Evolutionary conservation across 1,140 invertebrate species (phyloP), one percentile per base, ranked within the genome.

Genomic region (Zaprionus ornatus): DNA sequence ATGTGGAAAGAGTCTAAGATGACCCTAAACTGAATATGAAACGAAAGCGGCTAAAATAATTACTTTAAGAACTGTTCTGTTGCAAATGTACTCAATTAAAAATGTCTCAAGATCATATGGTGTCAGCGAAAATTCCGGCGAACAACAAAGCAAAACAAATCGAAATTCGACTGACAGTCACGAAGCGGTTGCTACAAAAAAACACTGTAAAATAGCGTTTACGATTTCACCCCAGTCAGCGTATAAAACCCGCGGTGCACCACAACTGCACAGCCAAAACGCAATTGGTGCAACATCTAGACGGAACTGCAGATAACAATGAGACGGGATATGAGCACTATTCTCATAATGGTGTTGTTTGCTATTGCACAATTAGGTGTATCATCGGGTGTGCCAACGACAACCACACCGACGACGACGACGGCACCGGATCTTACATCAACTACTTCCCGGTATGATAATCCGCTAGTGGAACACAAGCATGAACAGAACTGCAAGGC

Each of bases 91-190:
- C 74, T 71, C 73, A 76, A 62, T 79, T 80, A 57, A 74, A 90
- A 90, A 77, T 79, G 82, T 90, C 73, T 90, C 85, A 90, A 90
- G 84, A 88, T 84, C 84, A 76, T 75, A 81, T 69, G 54, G 67
- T 61, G 85, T 88, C 84, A 88, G 84, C 84, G 63, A 70, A 87
- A 79, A 90, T 90, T 88, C 74, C 68, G 74, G 63, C 62, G 68
- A 86, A 87, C 64, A 37, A 21, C 55, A 73, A 74, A 77, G 50
- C 75, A 59, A 66, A 74, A 67, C 59, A 72, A 84, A 84, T 73
- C 60, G 42, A 84, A 73, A 90, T 73, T 79, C 54, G 70, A 76
- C 81, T 75, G 80, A 67, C 85, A 79, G 84, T 84, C 84, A 88
- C 84, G 84, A 88, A 80, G 67, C 56, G 56, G 61, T 27, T 55